Base-by-base conservation (phyloP, 2,113 vertebrate species). In the Euleptes europaea region DNA sequence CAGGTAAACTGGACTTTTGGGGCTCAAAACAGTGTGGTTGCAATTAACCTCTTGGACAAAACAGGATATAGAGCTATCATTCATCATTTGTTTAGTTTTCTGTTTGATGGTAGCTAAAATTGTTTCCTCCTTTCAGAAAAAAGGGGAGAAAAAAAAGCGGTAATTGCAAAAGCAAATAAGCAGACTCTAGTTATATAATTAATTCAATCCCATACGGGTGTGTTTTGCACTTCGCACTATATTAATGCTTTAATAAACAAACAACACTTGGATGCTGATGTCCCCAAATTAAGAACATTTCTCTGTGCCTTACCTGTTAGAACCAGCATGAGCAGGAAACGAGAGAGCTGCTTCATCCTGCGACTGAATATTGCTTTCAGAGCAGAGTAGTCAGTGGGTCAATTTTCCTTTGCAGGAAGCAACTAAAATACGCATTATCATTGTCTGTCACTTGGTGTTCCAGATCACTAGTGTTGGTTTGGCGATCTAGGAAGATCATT, bases 361-460 rank as follows among this genome's bases (percentile, higher is more conserved):
- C 31, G 73, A 33, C 47, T 73, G 35, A 80, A 31, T 4, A 31
- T 35, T 65, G 31, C 44, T 83, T 74, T 40, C 13, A 65, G 69
- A 80, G 31, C 5, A 72, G 26, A 8, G 14, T 12, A 38, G 7
- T 4, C 69, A 23, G 28, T 60, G 51, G n/a, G 54, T 78, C n/a
- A 83, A 26, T 78, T 71, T 71, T 33, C 78, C 47, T 33, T 79
- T 60, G 35, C 71, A 47, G 47, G 60, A 80, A 35, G 80, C 70
- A 89, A 90, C 60, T 14, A 42, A 63, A 57, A 80, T 66, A 70
- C 49, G 28, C 85, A 78, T 33, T n/a, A 51, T 86, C 85, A 40
- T 78, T 80, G 69, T 49, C 67, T 76, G 70, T 70, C 0, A 0
- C 35, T 65, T 60, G 19, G 51, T 77, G 57, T 67, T 14, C 40